These are phyloP conservation scores for Urophycis tenuis DNA, from an alignment of 2,797 vertebrate genomes.

Conservation along the genomic window DNA sequence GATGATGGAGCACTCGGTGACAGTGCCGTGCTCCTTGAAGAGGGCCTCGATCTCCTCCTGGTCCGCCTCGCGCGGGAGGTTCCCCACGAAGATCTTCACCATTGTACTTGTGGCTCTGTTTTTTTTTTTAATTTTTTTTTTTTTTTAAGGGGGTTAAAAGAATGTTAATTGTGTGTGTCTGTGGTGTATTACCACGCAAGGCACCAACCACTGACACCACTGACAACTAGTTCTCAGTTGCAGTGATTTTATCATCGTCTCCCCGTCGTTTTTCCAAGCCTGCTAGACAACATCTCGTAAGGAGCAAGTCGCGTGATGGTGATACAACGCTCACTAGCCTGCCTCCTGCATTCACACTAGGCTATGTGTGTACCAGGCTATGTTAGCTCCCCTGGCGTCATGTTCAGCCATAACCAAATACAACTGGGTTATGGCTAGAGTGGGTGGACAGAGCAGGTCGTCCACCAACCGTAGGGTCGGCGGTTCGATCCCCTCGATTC, in stretches of 20 bases:
- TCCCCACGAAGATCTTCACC: constrained; percentile 80
- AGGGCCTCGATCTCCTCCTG: constrained; percentile 71
- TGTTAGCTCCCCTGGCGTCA: background rate
- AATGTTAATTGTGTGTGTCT: background rate
- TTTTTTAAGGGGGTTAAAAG: background rate
- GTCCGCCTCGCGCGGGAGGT: constrained; percentile 69
- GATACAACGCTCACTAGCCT: background rate
- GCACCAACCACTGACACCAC: too few relatives aligned
- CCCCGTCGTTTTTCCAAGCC: background rate
- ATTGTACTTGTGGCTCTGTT: constrained; percentile 48
- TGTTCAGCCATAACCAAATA: background rate
- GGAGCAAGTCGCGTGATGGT: too few relatives aligned
- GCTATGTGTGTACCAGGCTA: background rate
- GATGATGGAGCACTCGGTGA: constrained; percentile 76
- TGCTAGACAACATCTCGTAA: background rate
- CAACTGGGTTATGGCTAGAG: too few relatives aligned
- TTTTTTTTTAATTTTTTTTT: too few relatives aligned
- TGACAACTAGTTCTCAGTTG: background rate
- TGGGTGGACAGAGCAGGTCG: too few relatives aligned
- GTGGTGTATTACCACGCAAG: background rate
- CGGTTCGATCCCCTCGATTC: too few relatives aligned
- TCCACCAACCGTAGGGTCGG: too few relatives aligned
- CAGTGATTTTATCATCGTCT: background rate
- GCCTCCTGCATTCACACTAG: background rate
- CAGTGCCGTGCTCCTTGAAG: constrained; percentile 67